phyloP scores from a whole-genome alignment of 2,888 invertebrate genomes.

The Venusia cambrica region DNA sequence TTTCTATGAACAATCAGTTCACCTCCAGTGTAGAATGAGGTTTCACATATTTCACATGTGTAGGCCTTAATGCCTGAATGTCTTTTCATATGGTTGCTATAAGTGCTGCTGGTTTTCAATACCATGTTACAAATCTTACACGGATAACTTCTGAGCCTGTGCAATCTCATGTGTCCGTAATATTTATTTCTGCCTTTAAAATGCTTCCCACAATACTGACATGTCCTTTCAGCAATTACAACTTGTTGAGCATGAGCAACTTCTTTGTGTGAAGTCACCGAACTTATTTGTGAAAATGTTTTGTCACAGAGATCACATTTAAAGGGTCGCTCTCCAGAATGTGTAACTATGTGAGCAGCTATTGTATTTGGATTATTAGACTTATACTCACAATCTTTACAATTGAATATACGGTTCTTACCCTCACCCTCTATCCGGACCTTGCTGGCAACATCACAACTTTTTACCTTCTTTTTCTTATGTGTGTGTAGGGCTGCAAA shows the following conservation, averaged over 20 bases:
- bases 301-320: conserved; percentile 51
- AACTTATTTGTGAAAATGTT: conserved; percentile 51
- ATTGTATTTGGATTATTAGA: conserved; percentile 48
- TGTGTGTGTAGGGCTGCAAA: conserved; percentile 33
- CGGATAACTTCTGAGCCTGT: conserved; percentile 33
- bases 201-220: conserved; percentile 58
- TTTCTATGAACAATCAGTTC: conserved; percentile 57
- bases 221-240: conserved; percentile 46
- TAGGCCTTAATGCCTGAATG: conserved; percentile 52
- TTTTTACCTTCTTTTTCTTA: conserved; percentile 17
- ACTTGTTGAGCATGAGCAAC: conserved; percentile 47
- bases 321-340: conserved; percentile 54
- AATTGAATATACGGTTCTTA: conserved; percentile 24
- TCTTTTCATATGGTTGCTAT: conserved; percentile 49
- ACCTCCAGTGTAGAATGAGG: conserved; percentile 50
- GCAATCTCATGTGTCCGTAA: conserved; percentile 50
- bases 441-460: conserved; percentile 18
- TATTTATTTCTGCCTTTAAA: conserved; percentile 47
- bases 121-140: conserved; percentile 50
- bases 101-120: conserved; percentile 36
- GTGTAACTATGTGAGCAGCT: conserved; percentile 45
- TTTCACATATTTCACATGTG: conserved; percentile 59
- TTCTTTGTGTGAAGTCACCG: conserved; percentile 54
- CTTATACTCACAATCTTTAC: conserved; percentile 51
- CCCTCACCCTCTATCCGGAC: conserved; percentile 27